Evolutionary conservation across 2,888 invertebrate species (phyloP), one percentile per base, ranked within the genome.

Genomic region (Hypsopygia costalis): DNA sequence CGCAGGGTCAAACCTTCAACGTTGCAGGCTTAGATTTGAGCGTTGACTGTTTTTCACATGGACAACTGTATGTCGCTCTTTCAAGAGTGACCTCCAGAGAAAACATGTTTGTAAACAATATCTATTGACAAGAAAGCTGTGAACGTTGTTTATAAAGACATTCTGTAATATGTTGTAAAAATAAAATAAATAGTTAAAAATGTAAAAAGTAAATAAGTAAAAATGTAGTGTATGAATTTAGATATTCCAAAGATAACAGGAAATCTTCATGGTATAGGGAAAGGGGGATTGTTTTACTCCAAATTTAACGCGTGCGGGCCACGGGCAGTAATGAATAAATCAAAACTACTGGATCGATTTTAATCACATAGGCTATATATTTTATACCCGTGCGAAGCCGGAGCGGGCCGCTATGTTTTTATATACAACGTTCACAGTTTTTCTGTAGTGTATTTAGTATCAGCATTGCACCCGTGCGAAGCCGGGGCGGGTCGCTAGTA

Each of bases 1-100:
- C 34, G 29, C 42, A 42, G 28, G 37, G 37, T 36, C 34, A 42
- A 37, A 37, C 37, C 1, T 36, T 36, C 11, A 33, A 35, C 28
- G 31, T 21, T 25, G 43, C 43, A 5, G 35, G 41, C 5, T 33
- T 45, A 36, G 36, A 45, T 34, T 45, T 44, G 30, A 41, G 36
- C 35, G 25, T 37, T 38, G 41, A 44, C 10, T 44, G 38, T 45
- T 44, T 44, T 36, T 41, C 41, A n/a, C 45, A 39, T 27, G 36
- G 36, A 7, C 39, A 44, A 34, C 30, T 44, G 22, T 44, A 44
- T 39, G 40, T 40, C 22, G 34, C 34, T 16, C 40, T 40, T 25
- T 44, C 40, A 39, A 35, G 36, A 28, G 29, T 36, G 7, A 36
- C 36, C 29, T 28, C 36, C n/a, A 35, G n/a, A 35, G 5, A 35